These are phyloP conservation scores for Epizoanthus rinbou DNA, from an alignment of 92 coral and sea anemone genomes.

Conservation along the genomic window DNA sequence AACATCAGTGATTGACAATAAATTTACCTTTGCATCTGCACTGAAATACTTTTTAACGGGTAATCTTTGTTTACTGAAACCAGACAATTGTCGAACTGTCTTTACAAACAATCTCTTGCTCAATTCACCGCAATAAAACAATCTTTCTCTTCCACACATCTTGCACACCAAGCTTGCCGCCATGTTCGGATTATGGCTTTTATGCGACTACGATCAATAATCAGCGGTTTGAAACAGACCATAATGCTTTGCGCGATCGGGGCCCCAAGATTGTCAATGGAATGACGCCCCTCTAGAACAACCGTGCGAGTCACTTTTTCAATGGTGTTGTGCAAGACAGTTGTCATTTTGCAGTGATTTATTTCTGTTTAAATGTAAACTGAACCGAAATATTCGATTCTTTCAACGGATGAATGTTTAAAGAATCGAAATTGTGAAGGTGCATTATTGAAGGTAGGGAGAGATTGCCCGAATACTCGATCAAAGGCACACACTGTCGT, in stretches of 20 bases:
- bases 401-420: conserved; percentile 1
- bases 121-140: not conserved
- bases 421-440: conserved; percentile 33
- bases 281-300: conserved; percentile 43
- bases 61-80: not conserved
- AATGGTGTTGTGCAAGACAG: not conserved
- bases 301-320: not conserved
- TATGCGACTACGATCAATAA: conserved; percentile 2
- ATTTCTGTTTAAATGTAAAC: not conserved
- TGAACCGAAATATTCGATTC: not conserved
- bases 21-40: conserved; percentile 1
- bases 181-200: conserved; percentile 40
- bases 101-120: not conserved
- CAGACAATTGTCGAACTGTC: not conserved
- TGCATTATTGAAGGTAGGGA: conserved; percentile 28
- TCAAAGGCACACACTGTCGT: not conserved
- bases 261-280: conserved; percentile 31
- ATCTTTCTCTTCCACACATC: conserved; percentile 18
- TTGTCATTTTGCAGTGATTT: not conserved
- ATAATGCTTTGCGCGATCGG: conserved; percentile 33
- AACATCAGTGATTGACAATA: not conserved
- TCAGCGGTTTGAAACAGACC: not conserved
- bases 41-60: not conserved
- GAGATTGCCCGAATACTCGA: conserved; percentile 5
- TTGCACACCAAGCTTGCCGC: conserved; percentile 13